phyloP scores from a whole-genome alignment of 2,888 invertebrate genomes.

The Cheilosia soror region DNA sequence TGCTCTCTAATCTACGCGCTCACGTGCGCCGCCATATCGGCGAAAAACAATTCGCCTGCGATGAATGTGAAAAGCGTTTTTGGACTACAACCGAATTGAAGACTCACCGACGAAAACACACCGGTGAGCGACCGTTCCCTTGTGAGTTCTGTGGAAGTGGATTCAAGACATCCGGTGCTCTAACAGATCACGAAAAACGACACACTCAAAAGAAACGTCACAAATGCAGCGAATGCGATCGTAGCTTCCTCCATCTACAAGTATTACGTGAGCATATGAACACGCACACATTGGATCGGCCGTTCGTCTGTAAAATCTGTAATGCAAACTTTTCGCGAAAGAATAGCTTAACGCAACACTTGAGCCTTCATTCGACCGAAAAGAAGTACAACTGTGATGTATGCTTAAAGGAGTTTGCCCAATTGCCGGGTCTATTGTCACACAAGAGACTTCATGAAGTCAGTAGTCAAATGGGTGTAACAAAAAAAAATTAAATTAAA shows the following conservation, averaged over 20 bases:
- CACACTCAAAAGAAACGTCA: constrained; percentile 41
- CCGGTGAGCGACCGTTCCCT: constrained; percentile 54
- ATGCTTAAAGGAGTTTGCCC: constrained; percentile 56
- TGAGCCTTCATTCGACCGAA: constrained; percentile 24
- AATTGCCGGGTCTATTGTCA: constrained; percentile 53
- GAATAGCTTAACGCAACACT: constrained; percentile 48
- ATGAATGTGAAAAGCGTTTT: constrained; percentile 47
- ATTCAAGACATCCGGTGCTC: constrained; percentile 46
- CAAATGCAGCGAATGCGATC: constrained; percentile 50
- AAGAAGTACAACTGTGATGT: constrained; percentile 56
- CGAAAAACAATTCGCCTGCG: constrained; percentile 37
- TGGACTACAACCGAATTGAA: constrained; percentile 55
- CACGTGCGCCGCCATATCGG: constrained; percentile 53
- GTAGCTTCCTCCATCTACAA: constrained; percentile 44
- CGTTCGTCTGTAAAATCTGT: constrained; percentile 49
- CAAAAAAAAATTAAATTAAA: not conserved
- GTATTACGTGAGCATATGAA: constrained; percentile 55
- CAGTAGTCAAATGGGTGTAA: not conserved
- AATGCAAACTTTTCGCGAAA: constrained; percentile 43
- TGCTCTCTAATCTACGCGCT: constrained; percentile 43
- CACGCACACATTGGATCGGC: constrained; percentile 47
- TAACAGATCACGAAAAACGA: constrained; percentile 55
- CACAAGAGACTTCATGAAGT: constrained; percentile 55
- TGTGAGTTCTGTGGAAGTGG: constrained; percentile 50
- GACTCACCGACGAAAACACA: constrained; percentile 46